Evolutionary conservation across 2,113 vertebrate species (phyloP).

Genomic region (Hypocryptadius cinnamomeus): DNA sequence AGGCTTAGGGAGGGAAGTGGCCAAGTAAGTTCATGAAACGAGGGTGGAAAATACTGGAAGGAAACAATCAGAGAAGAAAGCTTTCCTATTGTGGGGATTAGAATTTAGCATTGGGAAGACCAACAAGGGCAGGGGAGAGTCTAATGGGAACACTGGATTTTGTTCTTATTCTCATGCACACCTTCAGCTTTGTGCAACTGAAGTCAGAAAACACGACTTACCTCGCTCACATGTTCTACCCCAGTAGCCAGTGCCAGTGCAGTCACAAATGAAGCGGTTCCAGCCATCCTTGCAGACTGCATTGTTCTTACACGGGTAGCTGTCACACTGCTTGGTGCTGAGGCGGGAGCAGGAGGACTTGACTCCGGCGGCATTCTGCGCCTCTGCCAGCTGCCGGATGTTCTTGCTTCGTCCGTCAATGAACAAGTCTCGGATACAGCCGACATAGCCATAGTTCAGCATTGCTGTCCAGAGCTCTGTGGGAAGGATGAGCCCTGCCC

Average conservation of each 20-base stretch:
- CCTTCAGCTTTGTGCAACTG: neutral
- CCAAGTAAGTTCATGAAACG: neutral
- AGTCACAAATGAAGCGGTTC: constrained; percentile 97
- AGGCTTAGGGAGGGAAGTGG: neutral
- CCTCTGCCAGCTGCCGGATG: constrained; percentile 88
- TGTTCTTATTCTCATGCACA: neutral
- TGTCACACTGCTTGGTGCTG: constrained; percentile 88
- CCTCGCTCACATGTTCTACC: constrained; percentile 90
- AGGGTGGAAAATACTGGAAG: neutral
- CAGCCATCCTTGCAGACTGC: constrained; percentile 91
- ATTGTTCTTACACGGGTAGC: constrained; percentile 90
- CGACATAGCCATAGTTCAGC: constrained; percentile 96
- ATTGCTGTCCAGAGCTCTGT: constrained; percentile 97
- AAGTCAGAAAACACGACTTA: constrained; percentile 48
- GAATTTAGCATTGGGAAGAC: neutral
- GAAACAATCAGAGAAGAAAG: neutral
- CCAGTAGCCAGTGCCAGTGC: constrained; percentile 91
- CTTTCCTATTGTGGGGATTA: neutral
- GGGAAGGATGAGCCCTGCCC: constrained; percentile 86
- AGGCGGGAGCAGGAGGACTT: constrained; percentile 86
- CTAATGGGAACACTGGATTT: neutral
- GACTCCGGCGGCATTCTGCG: constrained; percentile 86
- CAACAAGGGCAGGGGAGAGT: neutral
- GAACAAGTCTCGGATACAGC: constrained; percentile 93
- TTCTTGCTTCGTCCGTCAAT: constrained; percentile 96